phyloP scores from a whole-genome alignment of 2,113 vertebrate genomes.

The Epinephelus moara region DNA sequence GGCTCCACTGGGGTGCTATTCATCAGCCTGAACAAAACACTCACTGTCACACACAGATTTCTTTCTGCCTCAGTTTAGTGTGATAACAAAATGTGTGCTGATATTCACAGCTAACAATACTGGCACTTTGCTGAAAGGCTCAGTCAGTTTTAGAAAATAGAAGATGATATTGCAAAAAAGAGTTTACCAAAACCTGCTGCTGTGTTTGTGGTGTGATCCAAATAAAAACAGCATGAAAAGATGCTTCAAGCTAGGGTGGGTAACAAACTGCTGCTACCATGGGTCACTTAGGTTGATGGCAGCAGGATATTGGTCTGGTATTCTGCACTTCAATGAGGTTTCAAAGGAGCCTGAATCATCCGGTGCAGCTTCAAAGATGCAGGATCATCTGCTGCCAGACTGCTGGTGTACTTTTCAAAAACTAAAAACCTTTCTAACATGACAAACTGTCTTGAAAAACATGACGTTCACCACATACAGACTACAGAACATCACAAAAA shows the following conservation, averaged over 20 bases:
- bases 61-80: neutral
- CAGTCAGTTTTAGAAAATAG: neutral
- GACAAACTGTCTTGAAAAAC: too few species aligned
- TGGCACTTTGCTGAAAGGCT: neutral
- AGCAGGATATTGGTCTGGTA: neutral
- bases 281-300: neutral
- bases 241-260: neutral
- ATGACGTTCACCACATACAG: neutral
- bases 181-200: neutral
- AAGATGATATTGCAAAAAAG: neutral
- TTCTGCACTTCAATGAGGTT: neutral
- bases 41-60: conserved; percentile 29
- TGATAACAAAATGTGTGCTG: neutral
- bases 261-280: neutral
- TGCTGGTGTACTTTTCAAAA: neutral
- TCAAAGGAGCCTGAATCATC: neutral
- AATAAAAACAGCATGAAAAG: neutral
- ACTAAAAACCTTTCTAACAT: neutral
- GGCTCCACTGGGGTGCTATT: conserved; percentile 43
- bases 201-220: neutral
- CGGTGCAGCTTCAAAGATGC: too few species aligned
- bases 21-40: conserved; percentile 53
- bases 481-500: neutral
- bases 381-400: too few species aligned
- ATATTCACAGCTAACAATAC: neutral